These are phyloP conservation scores for Prolemur simus DNA, from an alignment of 2,113 vertebrate species.

Conservation along the genomic window DNA sequence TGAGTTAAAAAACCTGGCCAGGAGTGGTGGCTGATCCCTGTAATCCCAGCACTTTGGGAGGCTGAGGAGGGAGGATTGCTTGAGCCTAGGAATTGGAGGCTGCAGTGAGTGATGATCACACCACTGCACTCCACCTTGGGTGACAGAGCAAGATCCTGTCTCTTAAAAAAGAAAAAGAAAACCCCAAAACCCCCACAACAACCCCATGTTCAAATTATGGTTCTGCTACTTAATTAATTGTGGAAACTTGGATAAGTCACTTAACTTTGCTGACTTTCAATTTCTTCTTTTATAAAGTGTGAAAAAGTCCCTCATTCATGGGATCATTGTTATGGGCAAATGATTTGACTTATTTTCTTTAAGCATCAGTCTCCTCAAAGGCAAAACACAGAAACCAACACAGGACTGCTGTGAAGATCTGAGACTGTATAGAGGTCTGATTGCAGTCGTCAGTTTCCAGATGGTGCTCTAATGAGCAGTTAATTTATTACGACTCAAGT, in stretches of 20 bases:
- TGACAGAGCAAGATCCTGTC: no score
- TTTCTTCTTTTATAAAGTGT: not conserved
- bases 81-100: no score
- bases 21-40: no score
- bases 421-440: rapidly evolving
- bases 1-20: not conserved
- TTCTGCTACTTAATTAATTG: not conserved
- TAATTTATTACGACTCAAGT: not conserved
- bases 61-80: no score
- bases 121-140: no score
- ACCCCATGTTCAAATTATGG: not conserved
- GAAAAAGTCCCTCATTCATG: not conserved
- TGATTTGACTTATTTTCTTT: not conserved
- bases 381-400: not conserved
- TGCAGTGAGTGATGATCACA: no score
- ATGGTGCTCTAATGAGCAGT: not conserved
- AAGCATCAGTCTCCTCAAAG: not conserved
- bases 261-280: not conserved
- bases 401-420: not conserved
- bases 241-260: not conserved
- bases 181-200: no score
- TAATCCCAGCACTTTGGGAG: no score
- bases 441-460: not conserved
- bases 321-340: not conserved
- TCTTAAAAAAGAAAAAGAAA: no score